Percentiles rank a stretch among this genome's conserved stretches.
These are phyloP conservation scores for Phoxinus dragarum DNA, from an alignment of 2,797 vertebrate genomes.

Conservation along the genomic window DNA sequence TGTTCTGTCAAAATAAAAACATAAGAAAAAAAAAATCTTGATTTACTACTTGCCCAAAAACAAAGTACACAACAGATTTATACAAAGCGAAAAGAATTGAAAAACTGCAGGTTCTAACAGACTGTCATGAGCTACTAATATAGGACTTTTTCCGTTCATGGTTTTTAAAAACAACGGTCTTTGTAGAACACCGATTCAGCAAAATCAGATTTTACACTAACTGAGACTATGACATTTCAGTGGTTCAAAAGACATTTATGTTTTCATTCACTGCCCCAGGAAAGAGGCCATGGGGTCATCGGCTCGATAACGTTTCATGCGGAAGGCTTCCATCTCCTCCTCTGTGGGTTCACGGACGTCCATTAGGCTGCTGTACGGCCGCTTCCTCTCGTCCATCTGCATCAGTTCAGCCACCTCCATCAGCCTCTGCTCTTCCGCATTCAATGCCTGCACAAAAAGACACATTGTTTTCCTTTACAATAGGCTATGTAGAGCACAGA, in stretches of 20 bases:
- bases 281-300: constrained; percentile 98
- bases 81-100: background rate
- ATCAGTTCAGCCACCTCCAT: constrained; percentile 88
- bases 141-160: background rate
- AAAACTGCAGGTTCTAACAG: background rate
- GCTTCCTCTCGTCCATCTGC: constrained; percentile 95
- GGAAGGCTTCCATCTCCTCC: constrained; percentile 97
- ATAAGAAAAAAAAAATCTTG: background rate
- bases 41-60: background rate
- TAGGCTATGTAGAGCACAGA: constrained; percentile 12
- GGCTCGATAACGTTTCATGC: constrained; percentile 90
- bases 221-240: background rate
- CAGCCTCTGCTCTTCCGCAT: constrained; percentile 92
- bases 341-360: constrained; percentile 94
- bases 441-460: constrained; percentile 83
- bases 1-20: background rate
- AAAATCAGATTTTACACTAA: background rate
- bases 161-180: background rate
- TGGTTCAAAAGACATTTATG: background rate
- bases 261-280: constrained; percentile 81
- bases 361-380: constrained; percentile 87
- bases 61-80: background rate
- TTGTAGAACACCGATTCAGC: background rate
- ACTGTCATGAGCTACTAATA: background rate
- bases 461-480: background rate